Base-by-base conservation (phyloP, 2,888 invertebrate genomes). In the Clepsis dumicolana region DNA sequence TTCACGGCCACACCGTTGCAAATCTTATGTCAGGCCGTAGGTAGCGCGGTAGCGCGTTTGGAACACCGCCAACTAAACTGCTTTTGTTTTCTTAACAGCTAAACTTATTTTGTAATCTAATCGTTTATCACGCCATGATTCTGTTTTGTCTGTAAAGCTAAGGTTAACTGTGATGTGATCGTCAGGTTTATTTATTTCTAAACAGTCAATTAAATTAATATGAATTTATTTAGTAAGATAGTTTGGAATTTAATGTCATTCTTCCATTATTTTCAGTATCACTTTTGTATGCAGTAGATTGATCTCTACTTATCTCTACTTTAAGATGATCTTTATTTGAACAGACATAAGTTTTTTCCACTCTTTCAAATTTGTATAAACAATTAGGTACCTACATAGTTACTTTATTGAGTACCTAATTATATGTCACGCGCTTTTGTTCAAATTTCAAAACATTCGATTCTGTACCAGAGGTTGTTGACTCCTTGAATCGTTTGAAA, bases 41-140 rank as follows among this genome's bases (percentile, higher is more conserved):
- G 56, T 56, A 72, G 63, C 78, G 75, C 65, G n/a, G n/a, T n/a
- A n/a, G n/a, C n/a, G n/a, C 72, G 74, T 64, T 76, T 81, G 81
- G 81, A 76, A 41, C 8, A 0, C 12, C 0, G 71, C 80, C 81
- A 74, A 50, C 21, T 66, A 14, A 10, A 64, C 44, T 62, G 64
- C 57, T 38, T 65, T 70, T 66, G 63, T 63, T 59, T 70, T 66
- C 66, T 62, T 56, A 68, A 59, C 59, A 68, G 41, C 52, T 53
- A 18, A 53, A 52, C 59, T 59, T 68, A 64, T 64, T 63, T 56
- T 56, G 62, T 50, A 50, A 62, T 66, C 32, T 66, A 62, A 66
- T 66, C 54, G 54, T 61, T 54, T 18, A 59, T 59, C 59, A 21
- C 56, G 54, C 56, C 48, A 10, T 12, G 48, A 38, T 50, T 52